Evolutionary conservation across 1,140 invertebrate species (phyloP), one percentile per base, ranked within the genome.

Genomic region (Hyposmocoma kahamanoa): DNA sequence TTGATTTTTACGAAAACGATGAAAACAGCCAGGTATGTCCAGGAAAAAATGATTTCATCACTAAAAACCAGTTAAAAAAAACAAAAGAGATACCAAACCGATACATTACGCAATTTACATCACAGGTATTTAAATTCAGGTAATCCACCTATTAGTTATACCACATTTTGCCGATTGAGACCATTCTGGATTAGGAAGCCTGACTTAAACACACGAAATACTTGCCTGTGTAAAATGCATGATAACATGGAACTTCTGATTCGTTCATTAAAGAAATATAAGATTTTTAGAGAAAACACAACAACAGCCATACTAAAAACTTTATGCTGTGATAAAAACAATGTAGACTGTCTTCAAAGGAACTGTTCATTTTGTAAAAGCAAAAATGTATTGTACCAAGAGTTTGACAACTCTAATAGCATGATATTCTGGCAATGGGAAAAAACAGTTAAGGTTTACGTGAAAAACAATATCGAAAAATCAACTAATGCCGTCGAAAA

Each of bases 21-120:
- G 32, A 41, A 24, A 47, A 47, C 18, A 24, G 4, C 22, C 3
- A 17, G 9, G 24, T 47, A 1, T 38, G 46, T 24, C 21, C 36
- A 4, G 47, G 47, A 28, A 49, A 49, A 32, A 41, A 32, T 11
- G 47, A 49, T 22, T 28, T 1, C 15, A 42, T 28, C 10, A 21
- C 38, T 3, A n/a, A 11, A 36, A 41, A 49, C 8, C 28, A 28
- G n/a, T 3, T 49, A 20, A 41, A 28, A n/a, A 42, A 49, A 42
- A 22, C 47, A 49, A 20, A 49, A 49, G 22, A 30, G 47, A 34
- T 49, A 15, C 20, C n/a, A 42, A 9, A 42, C n/a, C 1, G 36
- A 41, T 6, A 6, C 47, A 1, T 13, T 49, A 8, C 2, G 3
- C 5, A 42, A 49, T n/a, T 17, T 49, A 20, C 38, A 49, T 13